Evolutionary conservation across 2,888 invertebrate genomes (phyloP).

Genomic region (Kryphioiulus occultus): DNA sequence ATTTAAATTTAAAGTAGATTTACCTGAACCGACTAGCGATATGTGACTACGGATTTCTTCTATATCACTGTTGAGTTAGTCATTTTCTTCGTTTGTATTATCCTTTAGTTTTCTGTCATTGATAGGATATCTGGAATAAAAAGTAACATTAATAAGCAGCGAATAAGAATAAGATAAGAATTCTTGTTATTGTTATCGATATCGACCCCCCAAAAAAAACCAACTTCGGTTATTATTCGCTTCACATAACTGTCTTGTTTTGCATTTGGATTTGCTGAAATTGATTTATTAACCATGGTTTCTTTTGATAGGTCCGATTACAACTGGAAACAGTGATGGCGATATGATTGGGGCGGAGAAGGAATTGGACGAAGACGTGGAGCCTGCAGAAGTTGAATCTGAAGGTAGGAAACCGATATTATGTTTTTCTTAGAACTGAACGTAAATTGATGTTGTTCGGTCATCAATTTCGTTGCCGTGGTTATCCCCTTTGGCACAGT

Average conservation of each 20-base stretch:
- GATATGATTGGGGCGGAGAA: neutral
- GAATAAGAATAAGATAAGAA: too few species aligned
- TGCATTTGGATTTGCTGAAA: neutral
- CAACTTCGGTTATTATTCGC: neutral
- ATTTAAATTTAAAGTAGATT: too few species aligned
- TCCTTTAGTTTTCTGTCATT: too few species aligned
- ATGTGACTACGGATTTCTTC: too few species aligned
- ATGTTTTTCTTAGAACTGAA: neutral
- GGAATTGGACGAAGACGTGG: neutral
- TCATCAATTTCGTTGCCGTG: neutral
- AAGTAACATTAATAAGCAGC: neutral
- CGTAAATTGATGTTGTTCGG: neutral
- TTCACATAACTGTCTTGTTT: neutral
- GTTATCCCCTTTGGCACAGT: neutral
- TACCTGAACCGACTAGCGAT: too few species aligned
- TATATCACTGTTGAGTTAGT: too few species aligned
- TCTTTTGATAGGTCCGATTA: neutral
- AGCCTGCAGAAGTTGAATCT: neutral
- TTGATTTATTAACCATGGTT: neutral
- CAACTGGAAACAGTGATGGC: neutral
- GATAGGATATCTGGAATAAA: neutral
- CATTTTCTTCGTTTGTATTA: too few species aligned
- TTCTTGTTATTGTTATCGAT: neutral
- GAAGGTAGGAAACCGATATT: conserved; percentile 11
- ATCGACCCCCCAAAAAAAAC: neutral